phyloP scores from a whole-genome alignment of 1,140 invertebrate species.

The Ericerus pela region DNA sequence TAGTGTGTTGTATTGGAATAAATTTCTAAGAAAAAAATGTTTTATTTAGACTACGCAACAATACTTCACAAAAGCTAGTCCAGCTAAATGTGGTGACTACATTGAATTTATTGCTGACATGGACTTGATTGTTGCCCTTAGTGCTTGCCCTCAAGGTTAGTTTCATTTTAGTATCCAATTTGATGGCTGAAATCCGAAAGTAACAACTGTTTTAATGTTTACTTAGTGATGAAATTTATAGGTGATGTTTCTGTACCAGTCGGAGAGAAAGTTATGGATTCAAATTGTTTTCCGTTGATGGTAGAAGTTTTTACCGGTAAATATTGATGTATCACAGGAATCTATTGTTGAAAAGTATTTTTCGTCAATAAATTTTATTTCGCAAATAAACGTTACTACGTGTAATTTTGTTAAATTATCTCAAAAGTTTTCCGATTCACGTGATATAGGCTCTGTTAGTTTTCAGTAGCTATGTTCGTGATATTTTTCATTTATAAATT shows the following conservation, averaged over 20 bases:
- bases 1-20: no score
- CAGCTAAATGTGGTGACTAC: conserved; percentile 34
- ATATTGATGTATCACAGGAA: no score
- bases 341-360: no score
- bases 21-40: no score
- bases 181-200: background rate
- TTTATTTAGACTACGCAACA: conserved; percentile 32
- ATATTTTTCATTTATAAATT: no score
- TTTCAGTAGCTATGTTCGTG: no score
- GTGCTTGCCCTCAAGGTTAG: conserved; percentile 33
- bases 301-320: conserved; percentile 33
- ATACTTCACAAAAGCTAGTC: conserved; percentile 36
- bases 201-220: background rate
- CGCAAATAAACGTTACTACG: no score
- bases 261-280: conserved; percentile 31
- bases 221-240: background rate
- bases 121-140: conserved; percentile 34
- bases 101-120: conserved; percentile 38
- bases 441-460: no score
- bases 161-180: background rate
- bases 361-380: no score
- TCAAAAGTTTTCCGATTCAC: no score
- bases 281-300: conserved; percentile 32
- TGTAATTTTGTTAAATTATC: no score
- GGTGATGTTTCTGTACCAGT: conserved; percentile 34